phyloP scores from a whole-genome alignment of 2,113 vertebrate genomes.

The Fulica atra region DNA sequence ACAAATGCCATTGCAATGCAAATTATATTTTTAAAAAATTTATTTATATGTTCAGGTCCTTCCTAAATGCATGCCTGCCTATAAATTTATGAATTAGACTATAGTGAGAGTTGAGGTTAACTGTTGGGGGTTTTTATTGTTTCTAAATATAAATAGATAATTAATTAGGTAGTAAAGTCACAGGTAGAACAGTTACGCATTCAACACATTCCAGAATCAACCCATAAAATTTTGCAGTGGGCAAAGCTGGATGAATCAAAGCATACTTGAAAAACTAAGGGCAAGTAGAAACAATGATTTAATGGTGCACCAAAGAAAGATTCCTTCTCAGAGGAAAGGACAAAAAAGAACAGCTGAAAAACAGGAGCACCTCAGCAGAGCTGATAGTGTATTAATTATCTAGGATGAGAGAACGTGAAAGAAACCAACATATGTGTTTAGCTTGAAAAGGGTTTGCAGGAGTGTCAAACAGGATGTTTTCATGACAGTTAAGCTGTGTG shows the following conservation, averaged over 20 bases:
- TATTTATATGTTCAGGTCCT: background rate
- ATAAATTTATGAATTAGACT: background rate
- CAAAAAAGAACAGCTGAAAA: background rate
- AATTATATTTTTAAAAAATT: background rate
- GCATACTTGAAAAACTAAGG: background rate
- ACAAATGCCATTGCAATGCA: background rate
- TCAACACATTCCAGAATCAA: background rate
- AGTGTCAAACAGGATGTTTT: background rate
- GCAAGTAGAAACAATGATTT: background rate
- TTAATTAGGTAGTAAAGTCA: constrained; percentile 2
- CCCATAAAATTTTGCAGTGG: background rate
- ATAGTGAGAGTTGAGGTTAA: background rate
- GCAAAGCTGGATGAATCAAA: background rate
- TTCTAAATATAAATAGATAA: background rate
- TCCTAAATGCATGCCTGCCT: background rate
- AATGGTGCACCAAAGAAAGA: background rate
- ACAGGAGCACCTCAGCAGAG: background rate
- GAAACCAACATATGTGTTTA: background rate
- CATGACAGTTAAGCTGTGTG: background rate
- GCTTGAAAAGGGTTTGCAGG: background rate
- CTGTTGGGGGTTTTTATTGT: background rate
- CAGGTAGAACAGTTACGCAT: background rate
- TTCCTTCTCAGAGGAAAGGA: background rate
- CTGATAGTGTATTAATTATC: background rate
- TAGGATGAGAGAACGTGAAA: background rate